Evolutionary conservation across 2,113 vertebrate species (phyloP), one percentile per base, ranked within the genome.

Genomic region (Apus apus): DNA sequence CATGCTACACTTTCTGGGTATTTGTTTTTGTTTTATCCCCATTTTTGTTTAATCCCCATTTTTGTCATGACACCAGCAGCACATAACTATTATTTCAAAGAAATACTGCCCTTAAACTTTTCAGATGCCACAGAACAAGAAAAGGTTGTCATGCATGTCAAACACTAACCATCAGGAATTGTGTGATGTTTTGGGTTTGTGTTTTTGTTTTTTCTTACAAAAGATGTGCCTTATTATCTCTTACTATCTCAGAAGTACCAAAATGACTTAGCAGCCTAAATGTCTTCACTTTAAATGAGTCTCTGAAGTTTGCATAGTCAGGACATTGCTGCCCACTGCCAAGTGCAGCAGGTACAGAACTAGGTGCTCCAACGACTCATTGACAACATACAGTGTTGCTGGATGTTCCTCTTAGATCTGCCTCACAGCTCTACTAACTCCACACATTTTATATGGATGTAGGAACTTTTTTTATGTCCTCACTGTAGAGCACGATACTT

Each of bases 391-490:
- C 12, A 66, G 13, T 53, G 14, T 9, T 34, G 3, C 12, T 65
- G 43, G 11, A 40, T 89, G 82, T 95, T 82, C 43, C 19, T 68
- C 45, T 66, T 34, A 65, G 15, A 26, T 45, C 32, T 57, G 2
- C 26, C 23, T 53, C 48, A 68, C 18, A 81, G 21, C 34, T 36
- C 34, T 51, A 30, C 13, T 5, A 70, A 32, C 23, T 46, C 17
- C 64, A 50, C 0, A 4, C 1, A 0, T 20, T 2, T 32, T 72
- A 10, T 29, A 68, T 9, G 30, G 17, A 62, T 65, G 17, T 9
- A 54, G 30, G n/a, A 72, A 85, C 25, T 51, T 87, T 78, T 75
- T 64, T 25, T 8, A 72, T 23, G 13, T 60, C 11, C 6, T 86
- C 26, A 13, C 9, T 27, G 5, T 21, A 82, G 20, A 81, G 9